Evolutionary conservation across 2,113 vertebrate genomes (phyloP).

Genomic region (Hirundichthys speculiger): DNA sequence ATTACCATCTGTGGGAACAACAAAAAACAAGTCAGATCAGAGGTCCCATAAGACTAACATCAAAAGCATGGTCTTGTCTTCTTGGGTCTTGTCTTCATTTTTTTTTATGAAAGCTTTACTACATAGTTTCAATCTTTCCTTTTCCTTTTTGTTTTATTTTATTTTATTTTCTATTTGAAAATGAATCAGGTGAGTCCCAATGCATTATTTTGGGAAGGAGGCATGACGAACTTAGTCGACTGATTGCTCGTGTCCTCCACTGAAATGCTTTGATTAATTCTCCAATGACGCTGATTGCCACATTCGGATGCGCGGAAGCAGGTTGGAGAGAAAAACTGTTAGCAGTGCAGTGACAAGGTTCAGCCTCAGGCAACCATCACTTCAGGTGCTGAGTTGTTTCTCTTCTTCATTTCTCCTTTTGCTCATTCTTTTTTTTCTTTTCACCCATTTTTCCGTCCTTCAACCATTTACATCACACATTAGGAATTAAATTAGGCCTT

Average conservation of each 20-base stretch:
- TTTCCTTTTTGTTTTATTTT: not conserved
- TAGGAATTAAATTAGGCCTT: constrained; percentile 74
- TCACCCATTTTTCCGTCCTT: constrained; percentile 30
- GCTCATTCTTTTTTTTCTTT: constrained; percentile 1
- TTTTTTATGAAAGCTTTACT: not conserved
- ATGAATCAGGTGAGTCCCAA: constrained; percentile 55
- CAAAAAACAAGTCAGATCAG: constrained; percentile 48
- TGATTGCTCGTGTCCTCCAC: constrained; percentile 79
- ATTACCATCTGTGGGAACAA: constrained; percentile 63
- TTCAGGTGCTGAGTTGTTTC: constrained; percentile 45
- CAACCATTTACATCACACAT: constrained; percentile 49
- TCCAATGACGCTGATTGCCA: constrained; percentile 62
- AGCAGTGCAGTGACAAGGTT: constrained; percentile 28
- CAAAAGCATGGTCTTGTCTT: constrained; percentile 57
- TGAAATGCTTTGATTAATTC: constrained; percentile 79
- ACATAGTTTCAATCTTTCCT: too few species aligned
- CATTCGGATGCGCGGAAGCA: constrained; percentile 59
- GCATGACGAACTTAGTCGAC: constrained; percentile 64
- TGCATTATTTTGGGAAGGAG: constrained; percentile 62
- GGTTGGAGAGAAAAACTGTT: constrained; percentile 47
- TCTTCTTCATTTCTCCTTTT: constrained; percentile 40
- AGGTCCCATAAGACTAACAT: constrained; percentile 43
- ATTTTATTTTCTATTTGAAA: constrained; percentile 6
- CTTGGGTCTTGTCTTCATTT: not conserved
- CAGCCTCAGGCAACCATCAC: constrained; percentile 43